phyloP scores from a whole-genome alignment of 2,888 invertebrate genomes.

The Limenitis camilla region DNA sequence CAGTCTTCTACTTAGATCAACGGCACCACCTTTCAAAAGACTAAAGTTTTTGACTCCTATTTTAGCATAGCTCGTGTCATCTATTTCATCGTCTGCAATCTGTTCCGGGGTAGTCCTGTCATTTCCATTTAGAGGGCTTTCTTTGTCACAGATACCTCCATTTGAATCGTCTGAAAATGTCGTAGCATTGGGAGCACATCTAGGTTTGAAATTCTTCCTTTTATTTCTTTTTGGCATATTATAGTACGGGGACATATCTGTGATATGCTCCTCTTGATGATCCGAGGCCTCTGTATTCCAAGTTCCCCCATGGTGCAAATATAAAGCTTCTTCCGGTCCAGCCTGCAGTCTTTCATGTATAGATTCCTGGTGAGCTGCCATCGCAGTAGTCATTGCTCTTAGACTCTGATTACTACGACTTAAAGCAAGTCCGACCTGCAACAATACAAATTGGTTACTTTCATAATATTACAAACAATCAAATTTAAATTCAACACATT shows the following conservation, averaged over 20 bases:
- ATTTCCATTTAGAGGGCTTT: slow-evolving; percentile 57
- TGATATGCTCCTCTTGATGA: slow-evolving; percentile 57
- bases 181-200: slow-evolving; percentile 78
- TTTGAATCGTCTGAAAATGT: slow-evolving; percentile 68
- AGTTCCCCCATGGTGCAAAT: slow-evolving; percentile 69
- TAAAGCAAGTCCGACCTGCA: slow-evolving; percentile 60
- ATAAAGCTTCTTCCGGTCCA: slow-evolving; percentile 58
- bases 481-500: slow-evolving; percentile 66
- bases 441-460: slow-evolving; percentile 29
- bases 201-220: slow-evolving; percentile 85
- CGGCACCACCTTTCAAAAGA: slow-evolving; percentile 64
- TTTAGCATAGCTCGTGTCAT: slow-evolving; percentile 50
- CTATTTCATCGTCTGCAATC: slow-evolving; percentile 41
- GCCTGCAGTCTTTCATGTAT: slow-evolving; percentile 71
- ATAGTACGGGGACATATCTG: slow-evolving; percentile 62
- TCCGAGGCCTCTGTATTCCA: slow-evolving; percentile 65
- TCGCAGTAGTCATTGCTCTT: slow-evolving; percentile 74
- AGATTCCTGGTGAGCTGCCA: slow-evolving; percentile 73
- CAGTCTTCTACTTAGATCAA: slow-evolving; percentile 67
- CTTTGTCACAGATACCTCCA: slow-evolving; percentile 48
- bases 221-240: slow-evolving; percentile 81
- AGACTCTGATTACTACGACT: slow-evolving; percentile 52
- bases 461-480: slow-evolving; percentile 57
- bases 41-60: slow-evolving; percentile 70
- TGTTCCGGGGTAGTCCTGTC: slow-evolving; percentile 56